Base-by-base conservation (phyloP, 2,888 invertebrate species). In the Andrena haemorrhoa region DNA sequence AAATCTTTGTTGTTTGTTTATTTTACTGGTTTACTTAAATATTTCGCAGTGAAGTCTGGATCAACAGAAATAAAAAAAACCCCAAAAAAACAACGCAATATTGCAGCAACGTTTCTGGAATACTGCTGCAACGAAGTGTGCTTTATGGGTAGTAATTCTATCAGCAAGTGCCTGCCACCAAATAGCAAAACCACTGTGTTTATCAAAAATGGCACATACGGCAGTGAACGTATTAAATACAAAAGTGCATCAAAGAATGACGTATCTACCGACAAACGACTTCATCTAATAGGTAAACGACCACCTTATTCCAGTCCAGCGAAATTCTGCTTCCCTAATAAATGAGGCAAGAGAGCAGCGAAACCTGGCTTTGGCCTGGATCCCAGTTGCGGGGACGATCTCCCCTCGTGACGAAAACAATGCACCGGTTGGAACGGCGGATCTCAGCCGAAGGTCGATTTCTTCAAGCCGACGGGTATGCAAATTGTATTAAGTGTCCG, bases 401-500 rank as follows among this genome's bases (percentile, higher is more conserved):
- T 23, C n/a, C 10, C n/a, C 5, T 3, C 23, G 29, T 10, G 31
- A n/a, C 16, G 63, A n/a, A 69, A 74, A 74, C 68, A 73, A 56
- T 47, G 23, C 56, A 58, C 41, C 35, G 58, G 12, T 56, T 20
- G 33, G 33, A 29, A 60, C 26, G 12, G 41, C 10, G 31, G 20
- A 61, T 16, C 26, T 23, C 41, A 5, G 41, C 20, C 66, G 73
- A 66, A 83, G 78, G 75, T 74, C 64, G 74, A 79, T 74, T 76
- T 69, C 77, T 75, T 79, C 72, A 47, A 81, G 81, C 79, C 80
- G 84, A 83, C 84, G 89, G 89, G 90, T 92, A 92, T 92, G 91
- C 90, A 92, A 92, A 92, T 92, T 90, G 89, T 90, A 90, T 89
- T 89, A 89, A 90, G 86, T 88, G 90, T 88, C 79, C 69, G 73